phyloP scores from a whole-genome alignment of 2,888 invertebrate genomes.

The Rhimphoctona megacephalus region DNA sequence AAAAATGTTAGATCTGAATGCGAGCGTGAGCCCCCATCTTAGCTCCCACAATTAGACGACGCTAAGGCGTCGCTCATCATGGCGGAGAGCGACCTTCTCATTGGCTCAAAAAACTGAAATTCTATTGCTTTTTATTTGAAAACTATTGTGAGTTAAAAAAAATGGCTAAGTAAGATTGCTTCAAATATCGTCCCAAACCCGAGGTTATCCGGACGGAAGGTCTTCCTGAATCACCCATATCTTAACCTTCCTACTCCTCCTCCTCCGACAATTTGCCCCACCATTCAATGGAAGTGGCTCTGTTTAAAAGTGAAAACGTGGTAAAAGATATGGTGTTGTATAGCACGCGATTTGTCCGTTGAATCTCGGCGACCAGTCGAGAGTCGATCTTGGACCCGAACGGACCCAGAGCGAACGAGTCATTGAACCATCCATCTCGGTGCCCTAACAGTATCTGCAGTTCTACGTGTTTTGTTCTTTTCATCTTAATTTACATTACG shows the following conservation, averaged over 20 bases:
- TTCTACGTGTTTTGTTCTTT: slow-evolving; percentile 64
- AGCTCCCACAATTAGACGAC: too few species aligned
- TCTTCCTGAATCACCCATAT: too few species aligned
- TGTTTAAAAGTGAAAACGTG: slow-evolving; percentile 58
- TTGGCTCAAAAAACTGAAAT: too few species aligned
- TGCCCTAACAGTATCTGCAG: slow-evolving; percentile 50
- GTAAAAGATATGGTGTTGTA: slow-evolving; percentile 42
- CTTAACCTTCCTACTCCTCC: background rate
- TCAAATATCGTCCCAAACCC: too few species aligned
- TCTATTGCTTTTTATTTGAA: too few species aligned
- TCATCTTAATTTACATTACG: slow-evolving; percentile 40
- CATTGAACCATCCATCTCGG: slow-evolving; percentile 37
- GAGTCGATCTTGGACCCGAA: slow-evolving; percentile 73
- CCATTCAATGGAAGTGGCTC: slow-evolving; percentile 18
- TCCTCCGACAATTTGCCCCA: slow-evolving; percentile 18
- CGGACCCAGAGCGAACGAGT: slow-evolving; percentile 67
- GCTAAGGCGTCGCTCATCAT: too few species aligned
- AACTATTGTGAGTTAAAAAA: too few species aligned
- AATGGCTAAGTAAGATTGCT: too few species aligned
- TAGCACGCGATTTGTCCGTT: slow-evolving; percentile 26
- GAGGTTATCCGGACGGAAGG: too few species aligned
- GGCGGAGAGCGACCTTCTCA: too few species aligned
- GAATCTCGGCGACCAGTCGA: slow-evolving; percentile 71
- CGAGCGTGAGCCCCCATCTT: too few species aligned
- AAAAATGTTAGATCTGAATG: too few species aligned